Conservation (phyloP, 2,888 invertebrate genomes). For the Caenorhabditis japonica region DNA sequence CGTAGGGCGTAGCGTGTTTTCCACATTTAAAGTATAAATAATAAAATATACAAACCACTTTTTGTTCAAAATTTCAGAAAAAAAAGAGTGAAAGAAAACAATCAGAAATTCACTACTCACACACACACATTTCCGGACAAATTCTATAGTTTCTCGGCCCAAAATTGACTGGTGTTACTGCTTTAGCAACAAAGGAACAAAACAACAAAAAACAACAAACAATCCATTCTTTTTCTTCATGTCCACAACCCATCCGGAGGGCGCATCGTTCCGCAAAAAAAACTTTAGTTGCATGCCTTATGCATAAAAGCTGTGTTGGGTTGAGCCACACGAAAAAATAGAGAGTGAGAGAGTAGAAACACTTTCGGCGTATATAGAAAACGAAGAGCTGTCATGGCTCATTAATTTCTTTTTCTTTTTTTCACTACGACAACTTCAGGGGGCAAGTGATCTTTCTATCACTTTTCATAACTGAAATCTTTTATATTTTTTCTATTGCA, state of each 20-base stretch:
- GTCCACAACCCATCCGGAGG: slow-evolving; percentile 22
- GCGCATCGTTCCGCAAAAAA: slow-evolving; percentile 27
- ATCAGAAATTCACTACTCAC: too few relatives aligned
- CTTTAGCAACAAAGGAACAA: slow-evolving; percentile 17
- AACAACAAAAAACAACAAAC: slow-evolving; percentile 22
- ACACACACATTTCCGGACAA: too few relatives aligned
- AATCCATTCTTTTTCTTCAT: slow-evolving; percentile 16
- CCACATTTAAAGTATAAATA: too few relatives aligned
- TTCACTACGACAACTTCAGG: slow-evolving; percentile 20
- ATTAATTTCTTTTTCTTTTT: too few relatives aligned
- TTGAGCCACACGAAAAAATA: too few relatives aligned
- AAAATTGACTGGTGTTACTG: too few relatives aligned
- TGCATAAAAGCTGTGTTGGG: slow-evolving; percentile 29
- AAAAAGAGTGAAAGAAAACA: too few relatives aligned
- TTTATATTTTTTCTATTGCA: slow-evolving; percentile 30
- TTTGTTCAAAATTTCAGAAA: too few relatives aligned
- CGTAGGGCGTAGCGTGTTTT: too few relatives aligned
- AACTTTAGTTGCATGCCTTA: slow-evolving; percentile 22
- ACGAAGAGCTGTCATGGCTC: slow-evolving; percentile 31
- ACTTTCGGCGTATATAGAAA: slow-evolving; percentile 23
- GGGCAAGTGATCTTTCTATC: slow-evolving; percentile 19
- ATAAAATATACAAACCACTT: too few relatives aligned
- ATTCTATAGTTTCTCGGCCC: too few relatives aligned
- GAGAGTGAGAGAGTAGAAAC: slow-evolving; percentile 39
- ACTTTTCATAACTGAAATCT: slow-evolving; percentile 38